Evolutionary conservation across 2,888 invertebrate genomes (phyloP), one percentile per base, ranked within the genome.

Genomic region (Tromatobia lineatoria): DNA sequence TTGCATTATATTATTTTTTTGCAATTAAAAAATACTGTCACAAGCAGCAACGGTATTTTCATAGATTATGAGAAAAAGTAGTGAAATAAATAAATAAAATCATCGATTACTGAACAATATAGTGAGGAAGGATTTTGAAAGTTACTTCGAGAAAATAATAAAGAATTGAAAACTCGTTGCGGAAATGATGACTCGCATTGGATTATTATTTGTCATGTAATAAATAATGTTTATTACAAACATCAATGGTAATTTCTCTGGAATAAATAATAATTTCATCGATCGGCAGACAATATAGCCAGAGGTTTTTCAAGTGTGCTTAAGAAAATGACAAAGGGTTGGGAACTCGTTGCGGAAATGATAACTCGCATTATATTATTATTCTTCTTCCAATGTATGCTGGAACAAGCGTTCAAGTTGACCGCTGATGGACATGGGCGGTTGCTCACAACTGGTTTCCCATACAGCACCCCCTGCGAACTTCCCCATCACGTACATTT

Each of bases 401-500:
- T 42, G 77, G 77, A 81, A 75, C 34, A 67, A 79, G 25, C 79
- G 83, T 83, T 83, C 83, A 59, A 80, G 83, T 74, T 59, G 64
- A 73, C 42, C 45, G 80, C 80, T 54, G 80, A 86, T 84, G 88
- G 89, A 89, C 89, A 90, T 91, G 93, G 93, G 86, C 91, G 88
- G 93, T 80, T 93, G 93, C 88, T 88, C 90, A 89, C 89, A 87
- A 88, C 85, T 88, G 88, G 88, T 92, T 93, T 93, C 93, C 93
- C 93, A 93, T 92, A 90, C 90, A 15, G 50, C 50, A 50, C 61
- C 93, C 92, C 92, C 93, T 92, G 92, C 93, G 92, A 92, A 91
- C 89, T 87, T 81, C 70, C 64, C 64, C 67, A 50, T 29, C 70
- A 59, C 57, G 18, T 80, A 57, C 71, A 80, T 47, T 76, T 66